Percentiles rank a stretch among this genome's conserved stretches.
Evolutionary conservation across 2,113 vertebrate genomes (phyloP).

Genomic region (Myrmecobius fasciatus): DNA sequence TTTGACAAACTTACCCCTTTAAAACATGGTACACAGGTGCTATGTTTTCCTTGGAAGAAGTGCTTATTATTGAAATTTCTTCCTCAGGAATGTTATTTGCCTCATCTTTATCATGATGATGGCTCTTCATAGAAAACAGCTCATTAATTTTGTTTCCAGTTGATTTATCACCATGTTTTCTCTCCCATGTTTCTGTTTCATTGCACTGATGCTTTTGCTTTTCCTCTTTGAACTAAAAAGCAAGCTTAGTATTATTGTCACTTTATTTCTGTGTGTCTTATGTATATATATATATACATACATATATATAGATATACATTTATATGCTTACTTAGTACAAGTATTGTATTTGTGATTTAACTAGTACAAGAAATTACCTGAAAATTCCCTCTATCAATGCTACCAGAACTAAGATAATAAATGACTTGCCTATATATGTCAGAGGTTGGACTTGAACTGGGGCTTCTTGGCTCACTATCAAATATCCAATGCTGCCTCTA

Average conservation of each 20-base stretch:
- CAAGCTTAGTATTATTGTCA: constrained; percentile 49
- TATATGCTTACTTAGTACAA: background rate
- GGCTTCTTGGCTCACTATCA: background rate
- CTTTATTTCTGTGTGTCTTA: background rate
- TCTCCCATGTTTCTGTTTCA: background rate
- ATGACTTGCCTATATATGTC: background rate
- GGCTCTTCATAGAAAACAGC: constrained; percentile 49
- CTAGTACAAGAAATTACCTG: too few species aligned
- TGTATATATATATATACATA: too few species aligned
- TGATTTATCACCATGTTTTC: constrained; percentile 44
- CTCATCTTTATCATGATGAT: background rate
- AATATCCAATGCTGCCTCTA: background rate
- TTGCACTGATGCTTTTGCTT: constrained; percentile 63
- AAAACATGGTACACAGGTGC: constrained; percentile 10
- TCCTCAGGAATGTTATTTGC: constrained; percentile 8
- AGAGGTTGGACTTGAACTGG: background rate
- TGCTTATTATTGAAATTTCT: constrained; percentile 31
- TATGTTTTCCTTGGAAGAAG: constrained; percentile 44
- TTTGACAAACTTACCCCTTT: constrained; percentile 65
- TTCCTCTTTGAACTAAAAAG: constrained; percentile 84
- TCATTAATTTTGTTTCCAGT: constrained; percentile 63
- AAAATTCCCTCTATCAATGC: background rate
- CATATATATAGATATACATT: too few species aligned
- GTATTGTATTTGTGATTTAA: too few species aligned
- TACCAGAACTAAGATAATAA: background rate